phyloP scores from a whole-genome alignment of 2,888 invertebrate genomes.

The Dasysyrphus albostriatus region DNA sequence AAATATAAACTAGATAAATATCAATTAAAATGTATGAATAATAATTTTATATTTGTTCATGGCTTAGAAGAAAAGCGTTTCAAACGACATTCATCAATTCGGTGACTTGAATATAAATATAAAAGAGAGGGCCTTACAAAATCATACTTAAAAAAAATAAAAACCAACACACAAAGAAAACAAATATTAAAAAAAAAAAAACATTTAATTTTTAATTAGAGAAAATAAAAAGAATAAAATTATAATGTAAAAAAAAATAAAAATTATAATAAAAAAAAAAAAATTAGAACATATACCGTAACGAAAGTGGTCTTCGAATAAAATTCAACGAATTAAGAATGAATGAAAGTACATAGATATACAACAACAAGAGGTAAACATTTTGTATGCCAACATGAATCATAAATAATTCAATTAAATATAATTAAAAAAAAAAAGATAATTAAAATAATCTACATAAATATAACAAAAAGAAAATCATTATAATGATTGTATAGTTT shows the following conservation, averaged over 20 bases:
- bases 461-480: not conserved
- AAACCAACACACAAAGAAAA: too few species aligned
- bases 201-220: constrained; percentile 11
- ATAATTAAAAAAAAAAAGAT: not conserved
- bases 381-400: constrained; percentile 32
- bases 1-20: not conserved
- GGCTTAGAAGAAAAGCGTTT: constrained; percentile 40
- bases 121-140: constrained; percentile 61
- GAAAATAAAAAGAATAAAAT: constrained; percentile 18
- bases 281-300: constrained; percentile 12
- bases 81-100: constrained; percentile 38
- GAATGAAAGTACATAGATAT: constrained; percentile 12
- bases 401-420: not conserved
- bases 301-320: constrained; percentile 71
- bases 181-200: too few species aligned
- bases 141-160: constrained; percentile 37
- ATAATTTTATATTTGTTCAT: constrained; percentile 25
- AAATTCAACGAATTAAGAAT: constrained; percentile 65
- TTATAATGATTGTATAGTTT: not conserved
- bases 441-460: not conserved
- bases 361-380: not conserved
- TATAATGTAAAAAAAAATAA: not conserved
- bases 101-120: constrained; percentile 56
- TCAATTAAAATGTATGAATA: constrained; percentile 1
- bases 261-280: not conserved